phyloP scores from a whole-genome alignment of 2,113 vertebrate species.

The Gasterosteus aculeatus region DNA sequence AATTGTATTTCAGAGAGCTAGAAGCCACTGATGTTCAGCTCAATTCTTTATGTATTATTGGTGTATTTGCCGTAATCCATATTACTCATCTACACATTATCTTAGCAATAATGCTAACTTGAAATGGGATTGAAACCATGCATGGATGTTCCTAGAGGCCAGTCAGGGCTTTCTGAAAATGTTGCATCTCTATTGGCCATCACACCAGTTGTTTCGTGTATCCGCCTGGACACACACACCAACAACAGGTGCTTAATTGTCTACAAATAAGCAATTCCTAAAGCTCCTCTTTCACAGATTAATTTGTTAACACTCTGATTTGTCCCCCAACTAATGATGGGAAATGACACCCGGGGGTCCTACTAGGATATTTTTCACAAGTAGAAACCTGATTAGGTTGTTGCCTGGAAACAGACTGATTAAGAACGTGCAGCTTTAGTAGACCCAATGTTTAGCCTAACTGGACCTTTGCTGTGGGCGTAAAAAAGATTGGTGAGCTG shows the following conservation, averaged over 20 bases:
- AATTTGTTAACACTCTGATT: constrained; percentile 47
- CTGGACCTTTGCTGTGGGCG: background rate
- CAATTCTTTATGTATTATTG: background rate
- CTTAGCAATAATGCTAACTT: background rate
- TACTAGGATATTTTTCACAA: constrained; percentile 15
- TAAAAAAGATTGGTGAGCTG: constrained; percentile 19
- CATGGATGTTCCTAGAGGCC: background rate
- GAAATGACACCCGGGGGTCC: constrained; percentile 34
- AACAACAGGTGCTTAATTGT: constrained; percentile 36
- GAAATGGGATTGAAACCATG: background rate
- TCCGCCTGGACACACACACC: background rate
- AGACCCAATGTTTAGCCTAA: constrained; percentile 7
- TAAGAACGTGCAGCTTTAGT: constrained; percentile 23
- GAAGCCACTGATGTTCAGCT: background rate
- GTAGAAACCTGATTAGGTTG: constrained; percentile 39
- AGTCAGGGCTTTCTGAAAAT: background rate
- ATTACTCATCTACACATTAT: background rate
- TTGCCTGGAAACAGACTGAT: constrained; percentile 57
- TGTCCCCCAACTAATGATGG: constrained; percentile 43
- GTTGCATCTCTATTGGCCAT: background rate
- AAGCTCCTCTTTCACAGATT: constrained; percentile 33
- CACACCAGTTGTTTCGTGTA: background rate
- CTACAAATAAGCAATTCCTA: constrained; percentile 31
- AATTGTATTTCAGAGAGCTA: background rate
- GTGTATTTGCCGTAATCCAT: background rate